Percentiles rank a stretch among this genome's conserved stretches.
Conservation (phyloP, 2,797 vertebrate species). For the Rhynchonycteris naso region DNA sequence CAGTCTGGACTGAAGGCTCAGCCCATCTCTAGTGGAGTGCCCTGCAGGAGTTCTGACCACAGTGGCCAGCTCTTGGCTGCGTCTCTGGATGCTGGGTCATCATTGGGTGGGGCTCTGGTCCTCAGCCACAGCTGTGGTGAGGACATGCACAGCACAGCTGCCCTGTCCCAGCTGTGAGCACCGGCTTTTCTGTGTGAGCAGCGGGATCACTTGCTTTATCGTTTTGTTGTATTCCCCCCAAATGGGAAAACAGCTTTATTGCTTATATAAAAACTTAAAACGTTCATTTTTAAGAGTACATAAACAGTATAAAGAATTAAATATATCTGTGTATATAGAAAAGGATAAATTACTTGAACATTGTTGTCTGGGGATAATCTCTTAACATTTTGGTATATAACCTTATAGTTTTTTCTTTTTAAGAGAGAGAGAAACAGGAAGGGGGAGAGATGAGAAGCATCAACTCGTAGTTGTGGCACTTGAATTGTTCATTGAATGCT, state of each 20-base stretch:
- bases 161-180: not conserved
- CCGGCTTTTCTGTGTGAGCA: not conserved
- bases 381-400: not conserved
- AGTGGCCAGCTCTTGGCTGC: too few species aligned
- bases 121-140: not conserved
- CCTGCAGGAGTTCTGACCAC: not conserved
- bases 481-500: too few species aligned
- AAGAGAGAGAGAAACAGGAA: not conserved
- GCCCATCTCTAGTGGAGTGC: not conserved
- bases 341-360: not conserved
- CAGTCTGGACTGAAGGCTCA: not conserved
- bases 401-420: not conserved
- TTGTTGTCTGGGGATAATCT: not conserved
- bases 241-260: not conserved
- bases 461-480: too few species aligned
- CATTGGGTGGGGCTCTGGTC: not conserved
- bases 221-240: not conserved
- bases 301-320: not conserved
- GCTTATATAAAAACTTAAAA: constrained; percentile 1
- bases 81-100: not conserved
- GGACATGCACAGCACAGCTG: not conserved
- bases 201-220: not conserved
- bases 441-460: too few species aligned
- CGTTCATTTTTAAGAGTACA: not conserved
- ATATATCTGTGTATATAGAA: not conserved